Evolutionary conservation across 2,888 invertebrate species (phyloP), one percentile per base, ranked within the genome.

Genomic region (Rhamphomyia laevipes): DNA sequence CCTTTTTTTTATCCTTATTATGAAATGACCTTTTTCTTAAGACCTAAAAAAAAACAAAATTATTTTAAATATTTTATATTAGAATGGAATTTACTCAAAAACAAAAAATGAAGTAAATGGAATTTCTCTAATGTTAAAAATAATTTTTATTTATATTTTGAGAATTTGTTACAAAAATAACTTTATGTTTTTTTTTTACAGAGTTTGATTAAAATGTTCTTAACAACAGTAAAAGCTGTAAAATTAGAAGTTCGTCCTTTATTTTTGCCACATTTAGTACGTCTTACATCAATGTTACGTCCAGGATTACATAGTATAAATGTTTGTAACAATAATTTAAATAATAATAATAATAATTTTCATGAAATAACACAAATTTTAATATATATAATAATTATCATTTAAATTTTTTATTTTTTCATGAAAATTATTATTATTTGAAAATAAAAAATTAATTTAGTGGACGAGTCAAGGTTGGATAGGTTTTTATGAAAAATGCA

Each of bases 391-490:
- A 33, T 13, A 13, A 4, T 13, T 35, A 35, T n/a, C 5, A 6
- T n/a, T 16, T 16, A 38, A 37, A 7, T 27, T 27, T 41, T 41
- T 10, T 27, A 30, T 40, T 18, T 23, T 38, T 38, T n/a, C n/a
- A n/a, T n/a, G n/a, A 27, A 46, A 7, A 33, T 27, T 40, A 13
- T 9, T 30, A 21, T 9, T 23, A 21, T 27, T 27, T 6, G 15
- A 18, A n/a, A n/a, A n/a, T n/a, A n/a, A n/a, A 38, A 23, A 12
- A 40, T 38, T 13, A 30, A 48, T 49, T 6, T 45, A 71, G 71
- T 96, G 95, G 95, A 90, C 91, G 2, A 84, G 87, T 52, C 77
- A 83, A 15, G 80, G 84, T 55, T 91, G 94, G 84, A 77, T 80
- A 50, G 74, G 75, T 49, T 93, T 88, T 66, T 81, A 87, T 52